Base-by-base conservation (phyloP, 2,113 vertebrate genomes). In the Setophaga petechia region DNA sequence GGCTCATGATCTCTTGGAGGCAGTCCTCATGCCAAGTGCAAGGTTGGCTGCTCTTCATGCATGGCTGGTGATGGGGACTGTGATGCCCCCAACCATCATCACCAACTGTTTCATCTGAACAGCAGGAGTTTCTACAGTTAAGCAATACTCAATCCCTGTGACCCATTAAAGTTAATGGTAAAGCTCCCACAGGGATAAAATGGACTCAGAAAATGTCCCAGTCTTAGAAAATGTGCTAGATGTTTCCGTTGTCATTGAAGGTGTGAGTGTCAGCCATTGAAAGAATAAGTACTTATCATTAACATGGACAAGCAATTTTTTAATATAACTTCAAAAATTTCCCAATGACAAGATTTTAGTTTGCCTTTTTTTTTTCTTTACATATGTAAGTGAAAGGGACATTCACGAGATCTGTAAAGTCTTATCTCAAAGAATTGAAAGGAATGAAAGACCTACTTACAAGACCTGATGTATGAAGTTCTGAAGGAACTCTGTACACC, bases 21-120 rank as follows among this genome's bases (percentile, higher is more conserved):
- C 94, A 82, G 98, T 95, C 88, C 94, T 97, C 98, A 98, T 98
- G 21, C 95, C 97, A 87, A 98, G 68, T 52, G 98, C 98, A 97
- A 99, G 98, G 95, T 96, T 98, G 20, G 95, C 98, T 78, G 97
- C 97, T 63, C 97, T 97, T 78, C 97, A 92, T 51, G 97, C 95
- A 11, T 98, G 97, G 33, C 89, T 98, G 47, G 63, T 57, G 24
- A 85, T 72, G 11, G 98, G 95, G 18, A 98, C 91, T 5, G 98
- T 98, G 5, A 98, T 91, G 1, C 97, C 97, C 12, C 98, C 98
- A 21, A 97, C 97, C 61, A 98, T 97, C 97, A 76, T 98, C 97
- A 23, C 98, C 98, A 77, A 97, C 98, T 5, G 97, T 98, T 97
- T 99, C 98, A 35, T 98, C 97, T 98, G 98, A 85, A n/a, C 13